These are phyloP conservation scores for Pleuronectes platessa DNA, from an alignment of 2,113 vertebrate genomes.

Conservation along the genomic window DNA sequence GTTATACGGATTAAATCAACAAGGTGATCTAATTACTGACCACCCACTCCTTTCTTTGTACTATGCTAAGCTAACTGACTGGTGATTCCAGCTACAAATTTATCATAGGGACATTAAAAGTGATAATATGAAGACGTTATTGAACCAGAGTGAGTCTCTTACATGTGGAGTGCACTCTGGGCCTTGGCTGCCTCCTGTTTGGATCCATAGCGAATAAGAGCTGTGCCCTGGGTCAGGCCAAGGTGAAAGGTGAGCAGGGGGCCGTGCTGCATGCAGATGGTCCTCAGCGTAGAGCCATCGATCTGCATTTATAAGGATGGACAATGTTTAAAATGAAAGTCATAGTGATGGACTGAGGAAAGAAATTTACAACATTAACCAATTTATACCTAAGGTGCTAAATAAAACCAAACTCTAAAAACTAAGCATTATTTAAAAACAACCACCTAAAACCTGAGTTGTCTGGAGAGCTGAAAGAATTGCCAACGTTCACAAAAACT, in stretches of 20 bases:
- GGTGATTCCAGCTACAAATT: not conserved
- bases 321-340: not conserved
- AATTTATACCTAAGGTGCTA: too few species aligned
- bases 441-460: too few species aligned
- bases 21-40: not conserved
- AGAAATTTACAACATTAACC: not conserved
- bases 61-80: not conserved
- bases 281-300: slow-evolving; percentile 97
- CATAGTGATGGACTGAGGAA: not conserved
- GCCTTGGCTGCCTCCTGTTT: slow-evolving; percentile 99
- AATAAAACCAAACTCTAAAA: not conserved
- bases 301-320: slow-evolving; percentile 82
- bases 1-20: not conserved
- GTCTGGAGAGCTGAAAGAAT: too few species aligned
- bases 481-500: too few species aligned
- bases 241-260: slow-evolving; percentile 99
- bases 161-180: slow-evolving; percentile 97
- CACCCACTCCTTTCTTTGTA: not conserved
- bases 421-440: too few species aligned
- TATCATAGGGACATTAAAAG: not conserved
- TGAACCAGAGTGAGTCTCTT: slow-evolving; percentile 39
- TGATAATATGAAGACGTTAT: not conserved
- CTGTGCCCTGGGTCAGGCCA: slow-evolving; percentile 98
- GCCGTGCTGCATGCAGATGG: slow-evolving; percentile 99
- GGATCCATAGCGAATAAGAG: slow-evolving; percentile 97